Conservation (phyloP, 1,140 invertebrate species). For the Drosophila sp. region DNA sequence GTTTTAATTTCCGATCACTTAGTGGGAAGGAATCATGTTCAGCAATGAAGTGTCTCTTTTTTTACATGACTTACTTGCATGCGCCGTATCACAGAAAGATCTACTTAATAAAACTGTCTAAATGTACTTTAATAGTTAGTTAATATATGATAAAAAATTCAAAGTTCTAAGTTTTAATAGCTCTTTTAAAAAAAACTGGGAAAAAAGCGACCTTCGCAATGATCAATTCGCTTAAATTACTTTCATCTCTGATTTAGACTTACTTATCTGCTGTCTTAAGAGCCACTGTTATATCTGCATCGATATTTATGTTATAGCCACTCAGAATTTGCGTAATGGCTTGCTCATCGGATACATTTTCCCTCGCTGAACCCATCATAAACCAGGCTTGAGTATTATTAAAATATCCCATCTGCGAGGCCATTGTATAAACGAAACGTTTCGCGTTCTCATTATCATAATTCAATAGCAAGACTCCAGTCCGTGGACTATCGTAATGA, state of each 20-base stretch:
- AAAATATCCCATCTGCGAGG: slow-evolving; percentile 53
- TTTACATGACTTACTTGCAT: too few species aligned
- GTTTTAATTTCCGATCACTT: too few species aligned
- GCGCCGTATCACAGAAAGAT: too few species aligned
- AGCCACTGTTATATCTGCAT: slow-evolving; percentile 70
- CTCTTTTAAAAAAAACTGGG: too few species aligned
- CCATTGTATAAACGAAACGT: slow-evolving; percentile 29
- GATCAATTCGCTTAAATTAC: background rate
- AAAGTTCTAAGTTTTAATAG: too few species aligned
- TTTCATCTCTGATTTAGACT: background rate
- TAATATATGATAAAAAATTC: too few species aligned
- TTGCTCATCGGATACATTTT: slow-evolving; percentile 25
- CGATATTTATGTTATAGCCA: slow-evolving; percentile 55
- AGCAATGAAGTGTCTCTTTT: too few species aligned
- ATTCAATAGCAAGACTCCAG: slow-evolving; percentile 48
- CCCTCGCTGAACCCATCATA: slow-evolving; percentile 35
- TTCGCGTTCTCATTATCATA: slow-evolving; percentile 31
- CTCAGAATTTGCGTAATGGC: slow-evolving; percentile 23
- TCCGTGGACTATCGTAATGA: slow-evolving; percentile 56
- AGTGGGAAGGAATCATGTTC: too few species aligned
- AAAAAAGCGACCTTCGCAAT: too few species aligned
- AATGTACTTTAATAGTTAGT: too few species aligned
- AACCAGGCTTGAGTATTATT: slow-evolving; percentile 69
- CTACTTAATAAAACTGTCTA: too few species aligned
- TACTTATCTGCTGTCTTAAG: slow-evolving; percentile 20